These are phyloP conservation scores for Danio albolineatus DNA, from an alignment of 2,797 vertebrate genomes.

Conservation along the genomic window DNA sequence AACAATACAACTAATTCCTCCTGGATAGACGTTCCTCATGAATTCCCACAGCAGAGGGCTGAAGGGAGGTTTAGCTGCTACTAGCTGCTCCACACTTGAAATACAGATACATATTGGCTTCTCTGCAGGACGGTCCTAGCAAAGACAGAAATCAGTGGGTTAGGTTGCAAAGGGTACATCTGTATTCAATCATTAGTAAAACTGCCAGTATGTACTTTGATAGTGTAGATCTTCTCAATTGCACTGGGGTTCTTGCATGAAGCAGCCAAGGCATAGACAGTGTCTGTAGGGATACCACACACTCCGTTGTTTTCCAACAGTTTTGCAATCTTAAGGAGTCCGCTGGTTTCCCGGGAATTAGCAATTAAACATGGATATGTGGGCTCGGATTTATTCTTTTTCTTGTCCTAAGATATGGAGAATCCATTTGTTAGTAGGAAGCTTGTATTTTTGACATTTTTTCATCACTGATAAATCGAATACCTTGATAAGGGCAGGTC, in stretches of 20 bases:
- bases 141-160: not conserved
- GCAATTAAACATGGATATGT: conserved; percentile 74
- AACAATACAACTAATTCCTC: conserved; percentile 90
- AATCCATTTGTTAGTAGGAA: not conserved
- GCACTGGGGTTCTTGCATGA: conserved; percentile 89
- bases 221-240: conserved; percentile 84
- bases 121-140: conserved; percentile 87
- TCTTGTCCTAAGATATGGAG: conserved; percentile 60
- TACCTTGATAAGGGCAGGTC: conserved; percentile 81
- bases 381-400: conserved; percentile 57
- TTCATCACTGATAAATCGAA: not conserved
- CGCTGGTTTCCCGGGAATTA: conserved; percentile 80
- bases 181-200: not conserved
- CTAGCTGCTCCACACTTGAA: conserved; percentile 86
- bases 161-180: not conserved
- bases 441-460: conserved; percentile 7
- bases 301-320: conserved; percentile 81
- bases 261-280: conserved; percentile 87
- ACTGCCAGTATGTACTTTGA: conserved; percentile 72
- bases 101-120: conserved; percentile 93
- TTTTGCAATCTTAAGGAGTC: conserved; percentile 79
- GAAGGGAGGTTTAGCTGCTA: conserved; percentile 86
- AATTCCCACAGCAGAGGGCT: conserved; percentile 91
- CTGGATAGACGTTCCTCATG: conserved; percentile 90
- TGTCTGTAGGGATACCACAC: conserved; percentile 89